phyloP scores from a whole-genome alignment of 2,888 invertebrate species.

The Ectropis crepuscularia region DNA sequence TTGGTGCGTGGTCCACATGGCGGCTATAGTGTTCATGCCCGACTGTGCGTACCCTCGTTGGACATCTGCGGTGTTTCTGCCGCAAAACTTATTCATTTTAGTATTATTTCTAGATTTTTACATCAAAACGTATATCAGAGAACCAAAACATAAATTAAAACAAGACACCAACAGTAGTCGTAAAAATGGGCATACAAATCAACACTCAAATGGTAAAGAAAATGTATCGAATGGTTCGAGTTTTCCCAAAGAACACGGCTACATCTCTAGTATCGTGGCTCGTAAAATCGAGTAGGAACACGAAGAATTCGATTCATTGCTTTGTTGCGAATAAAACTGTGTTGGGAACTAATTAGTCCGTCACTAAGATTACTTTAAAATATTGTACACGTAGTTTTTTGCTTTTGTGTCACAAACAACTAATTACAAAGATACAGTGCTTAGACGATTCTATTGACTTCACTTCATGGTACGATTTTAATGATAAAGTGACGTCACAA shows the following conservation, averaged over 20 bases:
- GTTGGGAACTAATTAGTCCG: slow-evolving; percentile 33
- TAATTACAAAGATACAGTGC: no score
- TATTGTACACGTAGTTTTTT: no score
- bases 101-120: slow-evolving; percentile 88
- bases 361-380: background rate
- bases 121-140: slow-evolving; percentile 84
- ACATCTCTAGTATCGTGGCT: slow-evolving; percentile 4
- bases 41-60: slow-evolving; percentile 86
- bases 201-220: slow-evolving; percentile 6
- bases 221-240: slow-evolving; percentile 10
- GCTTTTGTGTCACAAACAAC: no score
- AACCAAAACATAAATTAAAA: slow-evolving; percentile 44
- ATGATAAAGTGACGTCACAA: no score
- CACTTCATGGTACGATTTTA: no score
- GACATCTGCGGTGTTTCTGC: slow-evolving; percentile 81
- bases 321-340: slow-evolving; percentile 29
- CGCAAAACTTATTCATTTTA: slow-evolving; percentile 88
- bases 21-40: slow-evolving; percentile 68
- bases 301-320: slow-evolving; percentile 37
- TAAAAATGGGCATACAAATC: slow-evolving; percentile 10
- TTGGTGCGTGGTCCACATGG: slow-evolving; percentile 83
- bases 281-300: slow-evolving; percentile 31
- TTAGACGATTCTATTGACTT: no score
- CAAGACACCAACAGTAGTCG: background rate
- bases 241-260: slow-evolving; percentile 14